phyloP scores from a whole-genome alignment of 2,888 invertebrate species.

The Conus canariensis region DNA sequence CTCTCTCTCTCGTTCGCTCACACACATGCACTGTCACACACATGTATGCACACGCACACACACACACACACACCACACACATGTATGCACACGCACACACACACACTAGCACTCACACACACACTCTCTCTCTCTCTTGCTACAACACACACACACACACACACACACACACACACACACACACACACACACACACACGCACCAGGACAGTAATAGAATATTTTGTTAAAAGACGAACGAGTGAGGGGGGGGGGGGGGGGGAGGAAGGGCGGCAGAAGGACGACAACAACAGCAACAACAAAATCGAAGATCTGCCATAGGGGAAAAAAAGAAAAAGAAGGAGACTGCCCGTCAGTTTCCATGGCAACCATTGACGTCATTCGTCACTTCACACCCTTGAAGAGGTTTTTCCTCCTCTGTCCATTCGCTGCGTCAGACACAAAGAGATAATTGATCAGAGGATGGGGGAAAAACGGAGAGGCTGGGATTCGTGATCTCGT shows the following conservation, averaged over 20 bases:
- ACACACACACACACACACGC: not conserved
- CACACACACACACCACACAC: too few species aligned
- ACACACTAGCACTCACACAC: not conserved
- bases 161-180: not conserved
- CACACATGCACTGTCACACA: too few species aligned
- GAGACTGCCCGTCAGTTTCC: not conserved
- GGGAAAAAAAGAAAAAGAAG: not conserved
- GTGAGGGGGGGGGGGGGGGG: too few species aligned
- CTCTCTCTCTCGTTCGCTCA: too few species aligned
- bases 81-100: not conserved
- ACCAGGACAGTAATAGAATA: too few species aligned
- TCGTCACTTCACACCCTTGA: not conserved
- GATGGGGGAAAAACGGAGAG: not conserved
- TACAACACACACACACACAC: not conserved
- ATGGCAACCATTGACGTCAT: not conserved
- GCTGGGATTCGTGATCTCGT: too few species aligned
- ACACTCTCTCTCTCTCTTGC: not conserved
- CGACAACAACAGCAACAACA: not conserved
- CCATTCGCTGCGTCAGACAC: not conserved
- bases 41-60: too few species aligned
- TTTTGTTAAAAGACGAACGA: too few species aligned
- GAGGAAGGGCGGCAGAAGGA: not conserved
- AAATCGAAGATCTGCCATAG: too few species aligned
- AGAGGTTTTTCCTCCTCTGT: too few species aligned
- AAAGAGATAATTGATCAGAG: not conserved